These are phyloP conservation scores for Papilio elwesi DNA, from an alignment of 2,888 invertebrate species.

Conservation along the genomic window DNA sequence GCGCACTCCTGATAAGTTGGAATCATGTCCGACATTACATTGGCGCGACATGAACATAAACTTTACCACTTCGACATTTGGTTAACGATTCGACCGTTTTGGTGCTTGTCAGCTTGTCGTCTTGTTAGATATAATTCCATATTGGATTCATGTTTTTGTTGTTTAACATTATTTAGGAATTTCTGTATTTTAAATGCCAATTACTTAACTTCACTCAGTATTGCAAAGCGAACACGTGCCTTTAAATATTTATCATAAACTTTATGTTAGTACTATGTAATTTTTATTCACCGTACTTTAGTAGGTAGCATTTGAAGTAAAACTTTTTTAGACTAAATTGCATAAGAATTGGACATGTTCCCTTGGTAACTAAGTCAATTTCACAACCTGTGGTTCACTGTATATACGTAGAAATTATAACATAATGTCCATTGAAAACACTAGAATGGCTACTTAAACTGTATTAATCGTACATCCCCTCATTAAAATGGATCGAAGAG, in stretches of 20 bases:
- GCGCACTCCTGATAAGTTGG: conserved; percentile 36
- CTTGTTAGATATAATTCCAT: conserved; percentile 26
- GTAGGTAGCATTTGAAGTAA: too few species aligned
- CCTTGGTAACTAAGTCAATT: too few species aligned
- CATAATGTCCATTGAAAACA: conserved; percentile 47
- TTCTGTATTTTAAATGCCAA: conserved; percentile 16
- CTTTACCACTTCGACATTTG: conserved; percentile 24
- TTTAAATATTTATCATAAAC: conserved; percentile 5
- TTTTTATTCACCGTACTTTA: neutral
- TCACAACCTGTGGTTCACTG: too few species aligned
- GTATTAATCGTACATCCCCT: conserved; percentile 39
- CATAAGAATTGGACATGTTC: too few species aligned
- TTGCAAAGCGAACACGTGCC: neutral
- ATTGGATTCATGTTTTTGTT: conserved; percentile 5
- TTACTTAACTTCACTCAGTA: neutral
- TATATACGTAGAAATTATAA: conserved; percentile 46
- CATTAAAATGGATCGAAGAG: conserved; percentile 54
- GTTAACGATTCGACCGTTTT: conserved; percentile 33
- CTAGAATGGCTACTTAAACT: conserved; percentile 37
- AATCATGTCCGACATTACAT: conserved; percentile 25
- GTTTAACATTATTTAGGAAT: conserved; percentile 22
- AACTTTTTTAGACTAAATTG: too few species aligned
- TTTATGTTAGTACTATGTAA: neutral
- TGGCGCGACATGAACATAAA: conserved; percentile 25
- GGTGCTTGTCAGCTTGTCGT: conserved; percentile 22